Evolutionary conservation across 2,888 invertebrate genomes (phyloP), one percentile per base, ranked within the genome.

Genomic region (Agriopis marginaria): DNA sequence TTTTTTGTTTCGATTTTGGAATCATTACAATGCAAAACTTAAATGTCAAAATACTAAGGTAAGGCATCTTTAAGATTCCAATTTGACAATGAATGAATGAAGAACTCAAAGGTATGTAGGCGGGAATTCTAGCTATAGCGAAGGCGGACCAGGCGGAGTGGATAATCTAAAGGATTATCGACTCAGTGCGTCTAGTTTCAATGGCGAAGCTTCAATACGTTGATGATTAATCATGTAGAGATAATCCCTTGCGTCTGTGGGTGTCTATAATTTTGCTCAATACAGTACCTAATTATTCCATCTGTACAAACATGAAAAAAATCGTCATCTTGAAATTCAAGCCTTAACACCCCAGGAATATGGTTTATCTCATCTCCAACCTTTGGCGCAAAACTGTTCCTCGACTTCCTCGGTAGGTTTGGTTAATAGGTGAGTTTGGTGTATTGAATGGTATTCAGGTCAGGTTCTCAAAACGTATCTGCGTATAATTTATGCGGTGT

Each of bases 221-320:
- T 66, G 82, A 89, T 90, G 89, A 90, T 91, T 90, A 89, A 90
- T 89, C 83, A 85, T 82, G 78, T 77, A 66, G 74, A 79, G 84
- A 83, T 89, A 89, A 89, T 88, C 88, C 86, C 82, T 71, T 53
- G 76, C 79, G 77, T 77, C 79, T 77, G 70, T 79, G 82, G 67
- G 78, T 75, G 61, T 53, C 62, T 62, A 80, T 81, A 84, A 81
- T 83, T 86, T 85, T 84, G 79, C 80, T 78, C 79, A 77, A 75
- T 74, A 63, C 32, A 17, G 44, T 60, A 50, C 49, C 42, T 11
- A 17, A 23, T 2, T 51, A 23, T 12, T 23, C 9, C n/a, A 51
- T 40, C 14, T 11, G n/a, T 66, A 60, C n/a, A 60, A 12, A 47
- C 45, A 11, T 42, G 40, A 45, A 47, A 32, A 47, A 50, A 14